These are phyloP conservation scores for Strix uralensis DNA, from an alignment of 2,113 vertebrate species.

Conservation along the genomic window DNA sequence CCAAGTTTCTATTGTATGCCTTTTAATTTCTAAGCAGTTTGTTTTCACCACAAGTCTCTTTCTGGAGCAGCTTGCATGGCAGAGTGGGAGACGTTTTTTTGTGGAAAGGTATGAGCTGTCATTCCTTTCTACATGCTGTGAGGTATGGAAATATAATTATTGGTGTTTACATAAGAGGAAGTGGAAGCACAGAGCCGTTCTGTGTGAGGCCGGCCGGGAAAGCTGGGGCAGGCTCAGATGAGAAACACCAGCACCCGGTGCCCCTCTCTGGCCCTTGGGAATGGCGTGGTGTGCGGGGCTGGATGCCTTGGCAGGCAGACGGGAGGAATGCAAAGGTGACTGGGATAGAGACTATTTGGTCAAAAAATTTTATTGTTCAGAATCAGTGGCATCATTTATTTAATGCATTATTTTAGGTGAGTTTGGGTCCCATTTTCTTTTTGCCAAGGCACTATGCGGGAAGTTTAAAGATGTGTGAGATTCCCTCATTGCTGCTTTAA, in stretches of 20 bases:
- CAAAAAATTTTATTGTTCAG: not conserved
- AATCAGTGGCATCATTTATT: not conserved
- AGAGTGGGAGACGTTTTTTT: not conserved
- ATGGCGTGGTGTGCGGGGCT: rapidly evolving
- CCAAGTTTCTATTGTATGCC: slow-evolving; percentile 5
- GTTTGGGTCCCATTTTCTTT: not conserved
- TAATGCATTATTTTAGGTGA: not conserved
- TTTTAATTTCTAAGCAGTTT: slow-evolving; percentile 32
- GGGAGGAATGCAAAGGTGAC: not conserved
- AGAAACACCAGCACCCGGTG: not conserved
- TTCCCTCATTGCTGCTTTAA: not conserved
- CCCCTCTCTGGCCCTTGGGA: not conserved
- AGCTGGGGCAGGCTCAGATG: not conserved
- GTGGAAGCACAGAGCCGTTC: slow-evolving; percentile 6
- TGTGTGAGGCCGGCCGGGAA: not conserved
- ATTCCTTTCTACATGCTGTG: slow-evolving; percentile 18
- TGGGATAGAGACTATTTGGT: not conserved
- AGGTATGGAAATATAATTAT: slow-evolving; percentile 55
- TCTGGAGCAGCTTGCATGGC: not conserved
- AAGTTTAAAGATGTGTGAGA: not conserved
- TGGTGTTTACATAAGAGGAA: slow-evolving; percentile 46
- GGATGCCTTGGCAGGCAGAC: not conserved
- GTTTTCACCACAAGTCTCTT: slow-evolving; percentile 24
- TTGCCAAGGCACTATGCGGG: rapidly evolving
- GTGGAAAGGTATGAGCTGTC: slow-evolving; percentile 22